These are phyloP conservation scores for Corvus cornix DNA, from an alignment of 2,113 vertebrate genomes.

Conservation along the genomic window DNA sequence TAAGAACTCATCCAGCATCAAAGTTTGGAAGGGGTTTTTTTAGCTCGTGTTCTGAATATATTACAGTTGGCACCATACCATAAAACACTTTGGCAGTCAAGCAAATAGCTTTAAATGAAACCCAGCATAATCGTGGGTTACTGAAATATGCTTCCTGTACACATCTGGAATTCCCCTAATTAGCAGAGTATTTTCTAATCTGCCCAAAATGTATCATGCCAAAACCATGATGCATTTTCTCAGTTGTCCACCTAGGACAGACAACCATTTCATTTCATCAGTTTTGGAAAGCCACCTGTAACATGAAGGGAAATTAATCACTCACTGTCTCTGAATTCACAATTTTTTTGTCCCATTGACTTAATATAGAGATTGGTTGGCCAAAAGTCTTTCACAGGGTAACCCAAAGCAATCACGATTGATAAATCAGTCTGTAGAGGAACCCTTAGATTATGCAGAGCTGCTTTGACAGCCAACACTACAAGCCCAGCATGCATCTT, in stretches of 20 bases:
- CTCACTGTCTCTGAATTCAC: not conserved
- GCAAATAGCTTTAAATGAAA: constrained; percentile 59
- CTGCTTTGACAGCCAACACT: not conserved
- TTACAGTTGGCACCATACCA: constrained; percentile 63
- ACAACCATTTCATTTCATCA: not conserved
- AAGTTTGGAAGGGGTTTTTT: not conserved
- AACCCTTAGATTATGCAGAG: not conserved
- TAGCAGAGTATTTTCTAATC: constrained; percentile 76
- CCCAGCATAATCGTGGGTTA: constrained; percentile 7
- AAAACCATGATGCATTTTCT: not conserved
- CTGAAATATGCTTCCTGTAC: constrained; percentile 67
- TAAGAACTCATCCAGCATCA: constrained; percentile 41
- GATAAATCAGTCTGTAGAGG: not conserved
- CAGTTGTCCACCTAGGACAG: not conserved
- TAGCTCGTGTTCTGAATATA: constrained; percentile 12
- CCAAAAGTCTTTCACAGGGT: not conserved
- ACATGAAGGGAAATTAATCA: not conserved
- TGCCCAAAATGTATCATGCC: constrained; percentile 54
- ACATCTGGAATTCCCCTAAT: constrained; percentile 84
- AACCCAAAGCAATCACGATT: not conserved
- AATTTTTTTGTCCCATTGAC: not conserved
- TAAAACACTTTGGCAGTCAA: constrained; percentile 64
- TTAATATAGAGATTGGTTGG: not conserved
- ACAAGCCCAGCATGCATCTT: not conserved
- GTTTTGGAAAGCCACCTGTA: not conserved